Conservation (phyloP, 2,888 invertebrate species). For the Dynastes grantii region DNA sequence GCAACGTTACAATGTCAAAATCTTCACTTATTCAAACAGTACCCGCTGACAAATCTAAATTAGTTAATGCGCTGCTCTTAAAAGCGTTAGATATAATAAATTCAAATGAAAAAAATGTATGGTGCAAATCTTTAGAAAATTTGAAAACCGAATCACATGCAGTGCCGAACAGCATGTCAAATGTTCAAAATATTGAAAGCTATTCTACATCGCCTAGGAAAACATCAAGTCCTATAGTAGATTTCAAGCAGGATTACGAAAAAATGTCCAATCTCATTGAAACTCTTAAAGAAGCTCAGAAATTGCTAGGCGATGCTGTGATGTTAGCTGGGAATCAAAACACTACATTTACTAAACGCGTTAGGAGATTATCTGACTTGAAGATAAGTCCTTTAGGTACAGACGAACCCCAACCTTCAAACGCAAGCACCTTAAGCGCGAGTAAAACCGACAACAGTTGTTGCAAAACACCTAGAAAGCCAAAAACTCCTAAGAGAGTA, state of each 20-base stretch:
- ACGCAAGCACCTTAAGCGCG: background rate
- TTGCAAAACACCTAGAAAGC: conserved; percentile 23
- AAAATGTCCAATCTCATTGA: conserved; percentile 21
- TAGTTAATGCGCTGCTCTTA: conserved; percentile 8
- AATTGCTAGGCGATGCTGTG: conserved; percentile 20
- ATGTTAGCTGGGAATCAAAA: conserved; percentile 28
- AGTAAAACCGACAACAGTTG: background rate
- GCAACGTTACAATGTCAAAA: conserved; percentile 30
- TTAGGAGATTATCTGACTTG: conserved; percentile 27
- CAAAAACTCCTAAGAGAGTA: conserved; percentile 18
- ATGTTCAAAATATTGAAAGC: background rate
- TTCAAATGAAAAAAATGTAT: background rate
- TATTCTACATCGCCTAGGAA: background rate
- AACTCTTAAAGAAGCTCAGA: background rate
- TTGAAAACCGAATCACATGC: background rate
- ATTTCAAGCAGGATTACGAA: conserved; percentile 8
- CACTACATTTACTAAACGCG: conserved; percentile 30
- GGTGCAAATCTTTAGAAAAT: conserved; percentile 34
- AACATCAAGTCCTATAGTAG: conserved; percentile 36
- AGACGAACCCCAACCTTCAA: background rate
- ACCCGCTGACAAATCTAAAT: conserved; percentile 21
- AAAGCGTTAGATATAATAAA: conserved; percentile 38
- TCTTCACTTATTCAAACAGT: conserved; percentile 27
- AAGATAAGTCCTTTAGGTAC: conserved; percentile 30
- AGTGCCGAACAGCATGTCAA: background rate